Evolutionary conservation across 2,797 vertebrate species (phyloP), one percentile per base, ranked within the genome.

Genomic region (Echiichthys vipera): DNA sequence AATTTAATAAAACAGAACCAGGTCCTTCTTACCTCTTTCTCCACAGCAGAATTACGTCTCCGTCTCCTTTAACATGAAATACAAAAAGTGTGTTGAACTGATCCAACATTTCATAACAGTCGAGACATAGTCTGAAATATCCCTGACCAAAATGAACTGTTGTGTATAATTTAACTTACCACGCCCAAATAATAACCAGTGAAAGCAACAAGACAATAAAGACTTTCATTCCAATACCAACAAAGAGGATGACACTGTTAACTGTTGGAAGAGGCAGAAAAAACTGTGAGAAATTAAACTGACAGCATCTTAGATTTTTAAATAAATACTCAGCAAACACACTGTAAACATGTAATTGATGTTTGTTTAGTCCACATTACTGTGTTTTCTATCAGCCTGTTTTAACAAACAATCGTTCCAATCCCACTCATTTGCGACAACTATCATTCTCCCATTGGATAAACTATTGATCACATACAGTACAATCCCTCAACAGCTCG

Each of bases 131-230:
- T 18, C 25, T 47, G 29, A 37, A 49, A 47, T 1, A 2, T 18
- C 20, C 34, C 12, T 22, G 51, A 5, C 15, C 42, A 46, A 39
- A 57, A 29, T 40, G 37, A 58, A 46, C 29, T 24, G 42, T 5
- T 57, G 18, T 24, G 14, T 22, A 13, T 14, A 27, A 34, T 2
- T 51, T 36, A 12, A 75, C 84, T 82, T 45, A 88, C 84, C 83
- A 61, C 30, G 17, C 14, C 72, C 74, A 82, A 53, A 82, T 57
- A 24, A 82, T 13, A 32, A 70, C 17, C 22, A 68, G 10, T 6
- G 74, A 9, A 24, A 84, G 42, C 1, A 84, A 24, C 22, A 89
- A 15, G n/a, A 75, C 5, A 39, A 85, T 15, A 14, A 71, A 5
- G 1, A 45, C 36, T 65, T 51, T 77, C 8, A 78, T 7, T 62